Conservation (phyloP, 1,140 invertebrate genomes). For the Triops longicaudatus region DNA sequence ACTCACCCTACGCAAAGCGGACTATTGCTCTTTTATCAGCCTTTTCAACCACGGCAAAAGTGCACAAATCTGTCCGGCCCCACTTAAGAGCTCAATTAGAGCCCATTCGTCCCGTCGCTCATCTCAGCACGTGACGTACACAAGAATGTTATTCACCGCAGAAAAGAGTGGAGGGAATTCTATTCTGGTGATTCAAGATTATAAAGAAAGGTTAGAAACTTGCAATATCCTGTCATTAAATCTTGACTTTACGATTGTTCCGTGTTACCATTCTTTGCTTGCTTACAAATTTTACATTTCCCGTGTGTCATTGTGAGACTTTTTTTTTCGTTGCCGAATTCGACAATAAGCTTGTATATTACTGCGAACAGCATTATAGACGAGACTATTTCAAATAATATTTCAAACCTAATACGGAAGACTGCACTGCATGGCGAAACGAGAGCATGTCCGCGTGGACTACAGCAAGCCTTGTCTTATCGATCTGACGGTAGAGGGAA, state of each 20-base stretch:
- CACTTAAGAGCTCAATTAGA: not conserved
- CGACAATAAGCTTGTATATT: too few relatives aligned
- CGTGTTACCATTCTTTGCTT: not conserved
- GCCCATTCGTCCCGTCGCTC: not conserved
- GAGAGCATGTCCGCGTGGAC: not conserved
- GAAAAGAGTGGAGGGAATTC: not conserved
- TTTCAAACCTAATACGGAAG: not conserved
- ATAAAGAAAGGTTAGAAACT: not conserved
- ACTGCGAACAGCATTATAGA: not conserved
- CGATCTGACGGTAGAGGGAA: constrained; percentile 9
- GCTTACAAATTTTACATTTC: too few relatives aligned
- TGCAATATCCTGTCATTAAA: not conserved
- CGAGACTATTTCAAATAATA: not conserved
- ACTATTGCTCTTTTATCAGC: not conserved
- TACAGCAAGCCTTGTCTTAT: not conserved
- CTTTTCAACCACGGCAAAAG: not conserved
- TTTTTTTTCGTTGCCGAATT: too few relatives aligned
- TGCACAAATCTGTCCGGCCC: not conserved
- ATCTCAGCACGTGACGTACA: not conserved
- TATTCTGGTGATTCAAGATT: not conserved
- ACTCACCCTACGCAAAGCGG: not conserved
- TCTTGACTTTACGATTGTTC: not conserved
- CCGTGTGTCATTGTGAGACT: too few relatives aligned
- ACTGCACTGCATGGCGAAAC: not conserved
- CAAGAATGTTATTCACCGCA: not conserved